Conservation (phyloP, 2,888 invertebrate species). For the Cantharis rustica region DNA sequence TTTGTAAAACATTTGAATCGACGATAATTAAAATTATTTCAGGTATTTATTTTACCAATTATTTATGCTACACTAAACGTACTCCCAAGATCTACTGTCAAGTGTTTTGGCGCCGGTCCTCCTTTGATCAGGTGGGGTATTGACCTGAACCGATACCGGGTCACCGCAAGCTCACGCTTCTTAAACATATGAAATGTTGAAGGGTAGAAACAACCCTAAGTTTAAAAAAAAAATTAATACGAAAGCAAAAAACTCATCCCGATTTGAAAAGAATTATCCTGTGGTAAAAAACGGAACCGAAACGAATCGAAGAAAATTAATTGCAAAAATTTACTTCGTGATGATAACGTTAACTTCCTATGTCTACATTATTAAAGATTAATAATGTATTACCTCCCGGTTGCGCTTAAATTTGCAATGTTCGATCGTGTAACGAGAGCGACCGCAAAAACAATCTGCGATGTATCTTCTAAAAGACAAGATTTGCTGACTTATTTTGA, state of each 20-base stretch:
- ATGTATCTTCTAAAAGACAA: background rate
- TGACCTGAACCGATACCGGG: slow-evolving; percentile 38
- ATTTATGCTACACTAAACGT: slow-evolving; percentile 34
- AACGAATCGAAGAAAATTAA: background rate
- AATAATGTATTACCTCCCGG: background rate
- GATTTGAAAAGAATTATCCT: background rate
- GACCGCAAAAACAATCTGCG: background rate
- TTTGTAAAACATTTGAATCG: background rate
- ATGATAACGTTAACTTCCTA: background rate
- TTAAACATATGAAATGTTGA: slow-evolving; percentile 33
- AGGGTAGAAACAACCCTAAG: slow-evolving; percentile 29
- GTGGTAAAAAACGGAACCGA: background rate
- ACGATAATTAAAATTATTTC: slow-evolving; percentile 5
- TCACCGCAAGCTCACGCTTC: slow-evolving; percentile 34
- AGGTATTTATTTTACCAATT: slow-evolving; percentile 31
- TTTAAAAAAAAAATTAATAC: background rate
- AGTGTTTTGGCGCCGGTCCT: slow-evolving; percentile 40
- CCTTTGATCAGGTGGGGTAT: slow-evolving; percentile 41
- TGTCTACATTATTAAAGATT: background rate
- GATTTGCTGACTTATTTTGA: background rate
- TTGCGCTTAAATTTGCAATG: background rate
- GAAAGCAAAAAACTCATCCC: background rate
- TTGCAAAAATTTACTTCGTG: slow-evolving; percentile 3
- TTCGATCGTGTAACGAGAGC: background rate
- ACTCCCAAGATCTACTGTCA: slow-evolving; percentile 33